Conservation (phyloP, 2,113 vertebrate genomes). For the Ciconia boyciana region DNA sequence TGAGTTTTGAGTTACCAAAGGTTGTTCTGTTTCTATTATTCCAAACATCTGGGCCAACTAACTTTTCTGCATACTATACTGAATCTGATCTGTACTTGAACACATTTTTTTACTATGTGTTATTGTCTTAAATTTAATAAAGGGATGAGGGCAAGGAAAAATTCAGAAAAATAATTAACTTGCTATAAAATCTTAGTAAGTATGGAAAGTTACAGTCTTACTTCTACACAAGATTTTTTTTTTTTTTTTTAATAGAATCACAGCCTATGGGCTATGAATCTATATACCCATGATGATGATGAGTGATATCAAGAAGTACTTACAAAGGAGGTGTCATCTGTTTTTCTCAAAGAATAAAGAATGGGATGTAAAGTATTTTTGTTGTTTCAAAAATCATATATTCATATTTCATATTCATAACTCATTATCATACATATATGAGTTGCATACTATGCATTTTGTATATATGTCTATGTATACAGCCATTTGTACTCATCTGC, state of each 20-base stretch:
- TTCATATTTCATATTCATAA: neutral
- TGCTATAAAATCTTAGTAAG: neutral
- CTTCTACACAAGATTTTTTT: accelerated
- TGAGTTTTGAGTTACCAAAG: neutral
- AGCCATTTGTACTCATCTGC: neutral
- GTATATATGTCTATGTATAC: neutral
- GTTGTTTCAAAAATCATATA: neutral
- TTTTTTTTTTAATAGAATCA: neutral
- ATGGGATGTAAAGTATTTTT: neutral
- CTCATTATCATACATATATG: neutral
- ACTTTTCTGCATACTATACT: neutral
- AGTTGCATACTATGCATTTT: neutral
- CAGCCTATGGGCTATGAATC: neutral
- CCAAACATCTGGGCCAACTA: neutral
- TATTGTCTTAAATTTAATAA: neutral
- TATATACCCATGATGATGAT: neutral
- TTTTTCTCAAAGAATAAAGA: neutral
- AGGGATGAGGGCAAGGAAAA: neutral
- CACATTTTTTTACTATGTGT: neutral
- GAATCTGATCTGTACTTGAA: neutral
- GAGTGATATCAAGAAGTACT: neutral
- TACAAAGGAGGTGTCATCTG: neutral
- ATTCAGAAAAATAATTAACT: neutral
- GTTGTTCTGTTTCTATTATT: neutral
- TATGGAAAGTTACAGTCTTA: neutral